Percentiles rank a stretch among this genome's conserved stretches.
These are phyloP conservation scores for Tetragnatha versicolor DNA, from an alignment of 1,140 invertebrate genomes.

Conservation along the genomic window DNA sequence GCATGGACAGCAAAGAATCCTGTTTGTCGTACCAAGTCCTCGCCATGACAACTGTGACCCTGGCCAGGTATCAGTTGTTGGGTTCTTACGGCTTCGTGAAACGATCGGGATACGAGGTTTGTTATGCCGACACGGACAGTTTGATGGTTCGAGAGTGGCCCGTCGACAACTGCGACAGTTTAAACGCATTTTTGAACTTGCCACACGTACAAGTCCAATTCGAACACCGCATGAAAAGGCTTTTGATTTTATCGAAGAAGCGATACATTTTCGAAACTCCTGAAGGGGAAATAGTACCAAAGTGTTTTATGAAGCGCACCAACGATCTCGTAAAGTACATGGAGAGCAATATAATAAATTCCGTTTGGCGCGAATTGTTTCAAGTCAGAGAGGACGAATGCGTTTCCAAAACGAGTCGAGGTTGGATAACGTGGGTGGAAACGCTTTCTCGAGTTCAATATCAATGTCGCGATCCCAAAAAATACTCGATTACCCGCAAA, in stretches of 20 bases:
- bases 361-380: background rate
- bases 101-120: no score
- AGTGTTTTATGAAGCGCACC: background rate
- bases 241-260: no score
- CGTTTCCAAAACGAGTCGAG: background rate
- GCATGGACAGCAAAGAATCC: constrained; percentile 26
- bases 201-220: no score
- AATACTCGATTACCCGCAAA: constrained; percentile 5
- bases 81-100: constrained; percentile 11
- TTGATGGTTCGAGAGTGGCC: no score
- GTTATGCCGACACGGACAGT: no score
- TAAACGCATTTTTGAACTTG: no score
- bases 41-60: constrained; percentile 10
- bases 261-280: no score
- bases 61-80: constrained; percentile 4
- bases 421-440: constrained; percentile 33
- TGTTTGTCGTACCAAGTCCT: background rate
- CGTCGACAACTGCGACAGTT: no score
- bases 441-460: background rate
- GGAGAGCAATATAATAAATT: background rate
- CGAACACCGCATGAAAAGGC: no score
- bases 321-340: background rate
- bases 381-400: background rate
- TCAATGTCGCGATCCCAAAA: constrained; percentile 18
- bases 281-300: background rate